Evolutionary conservation across 2,888 invertebrate genomes (phyloP).

Genomic region (Mythimna vitellina): DNA sequence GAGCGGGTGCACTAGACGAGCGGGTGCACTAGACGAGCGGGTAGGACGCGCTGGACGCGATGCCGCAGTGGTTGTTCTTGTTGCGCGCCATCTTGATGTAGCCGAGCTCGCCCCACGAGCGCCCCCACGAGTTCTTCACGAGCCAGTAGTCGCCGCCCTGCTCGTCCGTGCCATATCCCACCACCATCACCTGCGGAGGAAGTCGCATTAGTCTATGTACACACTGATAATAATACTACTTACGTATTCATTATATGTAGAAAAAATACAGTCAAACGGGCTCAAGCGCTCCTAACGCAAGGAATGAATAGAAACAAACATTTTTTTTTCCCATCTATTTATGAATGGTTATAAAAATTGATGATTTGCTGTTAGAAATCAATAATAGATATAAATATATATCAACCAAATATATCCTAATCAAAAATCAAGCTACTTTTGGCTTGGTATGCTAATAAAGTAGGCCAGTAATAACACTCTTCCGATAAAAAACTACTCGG

Average conservation of each 20-base stretch:
- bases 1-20: slow-evolving; percentile 95
- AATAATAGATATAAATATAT: too few relatives aligned
- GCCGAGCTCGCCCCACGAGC: slow-evolving; percentile 95
- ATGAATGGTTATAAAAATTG: too few relatives aligned
- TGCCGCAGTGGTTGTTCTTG: slow-evolving; percentile 95
- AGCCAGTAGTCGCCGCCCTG: slow-evolving; percentile 95
- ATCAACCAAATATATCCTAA: too few relatives aligned
- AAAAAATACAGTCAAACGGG: too few relatives aligned
- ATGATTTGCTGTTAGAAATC: too few relatives aligned
- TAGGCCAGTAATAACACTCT: slow-evolving; percentile 6
- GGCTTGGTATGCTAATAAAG: neutral
- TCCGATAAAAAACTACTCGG: neutral
- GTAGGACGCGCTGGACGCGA: slow-evolving; percentile 95
- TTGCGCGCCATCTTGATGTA: slow-evolving; percentile 97
- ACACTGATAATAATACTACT: neutral
- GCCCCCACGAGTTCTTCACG: slow-evolving; percentile 96
- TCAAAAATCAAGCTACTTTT: neutral
- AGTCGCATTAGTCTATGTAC: neutral
- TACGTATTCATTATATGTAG: too few relatives aligned
- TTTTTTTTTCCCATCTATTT: too few relatives aligned
- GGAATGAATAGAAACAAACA: too few relatives aligned
- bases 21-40: slow-evolving; percentile 94
- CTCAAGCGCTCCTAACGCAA: too few relatives aligned
- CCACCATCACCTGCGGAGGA: slow-evolving; percentile 91
- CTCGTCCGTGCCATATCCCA: slow-evolving; percentile 95